Conservation (phyloP, 2,888 invertebrate genomes). For the Tetranychus piercei region DNA sequence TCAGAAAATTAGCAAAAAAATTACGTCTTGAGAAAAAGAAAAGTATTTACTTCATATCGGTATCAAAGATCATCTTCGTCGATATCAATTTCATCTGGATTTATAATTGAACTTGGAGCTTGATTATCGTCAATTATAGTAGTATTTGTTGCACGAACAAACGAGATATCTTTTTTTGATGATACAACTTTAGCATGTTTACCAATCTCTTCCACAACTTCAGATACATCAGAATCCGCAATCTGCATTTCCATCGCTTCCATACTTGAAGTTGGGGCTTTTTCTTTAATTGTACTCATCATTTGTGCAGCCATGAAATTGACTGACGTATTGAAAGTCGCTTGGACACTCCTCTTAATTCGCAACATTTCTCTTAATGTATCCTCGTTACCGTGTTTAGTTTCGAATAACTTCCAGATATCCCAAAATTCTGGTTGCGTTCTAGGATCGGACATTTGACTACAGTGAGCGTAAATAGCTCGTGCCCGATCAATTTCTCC, state of each 20-base stretch:
- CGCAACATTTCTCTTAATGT: constrained; percentile 97
- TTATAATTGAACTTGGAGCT: constrained; percentile 26
- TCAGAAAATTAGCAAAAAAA: constrained; percentile 96
- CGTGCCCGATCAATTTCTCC: constrained; percentile 95
- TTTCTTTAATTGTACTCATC: constrained; percentile 45
- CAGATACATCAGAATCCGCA: neutral
- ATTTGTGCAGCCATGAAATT: constrained; percentile 99
- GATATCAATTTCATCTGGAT: constrained; percentile 35
- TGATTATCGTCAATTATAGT: too few species aligned
- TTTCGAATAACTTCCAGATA: constrained; percentile 98
- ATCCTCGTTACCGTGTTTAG: constrained; percentile 95
- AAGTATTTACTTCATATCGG: constrained; percentile 35
- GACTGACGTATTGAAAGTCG: constrained; percentile 51
- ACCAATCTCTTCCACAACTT: neutral
- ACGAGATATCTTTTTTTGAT: constrained; percentile 24
- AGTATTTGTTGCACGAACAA: constrained; percentile 35
- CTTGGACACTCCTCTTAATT: constrained; percentile 90
- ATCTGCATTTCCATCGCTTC: constrained; percentile 53
- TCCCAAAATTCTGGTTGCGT: constrained; percentile 84
- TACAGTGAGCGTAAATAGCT: constrained; percentile 91
- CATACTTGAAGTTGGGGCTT: constrained; percentile 58
- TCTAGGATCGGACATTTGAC: constrained; percentile 96
- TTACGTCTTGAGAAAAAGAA: constrained; percentile 46
- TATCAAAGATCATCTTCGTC: constrained; percentile 18
- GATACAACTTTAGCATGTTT: neutral